A percentile compares a stretch with the other conserved stretches of the same genome.
These are phyloP conservation scores for Paramormyrops kingsleyae DNA, from an alignment of 2,113 vertebrate genomes.

Conservation along the genomic window DNA sequence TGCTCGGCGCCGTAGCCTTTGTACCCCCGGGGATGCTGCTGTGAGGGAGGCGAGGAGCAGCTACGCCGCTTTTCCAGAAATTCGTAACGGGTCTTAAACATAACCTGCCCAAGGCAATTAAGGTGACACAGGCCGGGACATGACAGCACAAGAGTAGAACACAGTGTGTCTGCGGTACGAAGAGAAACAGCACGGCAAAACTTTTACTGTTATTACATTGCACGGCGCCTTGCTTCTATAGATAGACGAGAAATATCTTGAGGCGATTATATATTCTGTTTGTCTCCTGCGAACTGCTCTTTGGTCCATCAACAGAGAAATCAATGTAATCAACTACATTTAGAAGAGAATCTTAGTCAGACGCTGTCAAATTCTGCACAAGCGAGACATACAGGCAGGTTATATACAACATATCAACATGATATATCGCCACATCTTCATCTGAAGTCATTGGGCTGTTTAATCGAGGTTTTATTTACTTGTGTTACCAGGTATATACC, in stretches of 20 bases:
- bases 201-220: neutral
- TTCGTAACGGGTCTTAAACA: neutral
- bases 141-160: neutral
- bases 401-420: constrained; percentile 31
- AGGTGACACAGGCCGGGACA: neutral
- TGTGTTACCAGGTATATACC: constrained; percentile 22
- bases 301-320: neutral
- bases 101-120: neutral
- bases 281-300: neutral
- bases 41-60: constrained; percentile 46
- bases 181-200: neutral
- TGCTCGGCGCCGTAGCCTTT: constrained; percentile 13
- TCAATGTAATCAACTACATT: neutral
- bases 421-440: constrained; percentile 42
- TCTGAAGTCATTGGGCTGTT: neutral
- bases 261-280: neutral
- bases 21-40: constrained; percentile 28
- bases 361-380: constrained; percentile 30
- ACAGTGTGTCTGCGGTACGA: neutral
- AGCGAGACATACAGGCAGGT: constrained; percentile 21
- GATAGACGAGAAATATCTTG: neutral
- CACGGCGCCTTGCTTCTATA: neutral
- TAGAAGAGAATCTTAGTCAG: neutral
- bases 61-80: neutral
- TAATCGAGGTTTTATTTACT: neutral